Percentiles rank a stretch among this genome's conserved stretches.
Evolutionary conservation across 2,888 invertebrate species (phyloP).

Genomic region (Folsomia manolachei): DNA sequence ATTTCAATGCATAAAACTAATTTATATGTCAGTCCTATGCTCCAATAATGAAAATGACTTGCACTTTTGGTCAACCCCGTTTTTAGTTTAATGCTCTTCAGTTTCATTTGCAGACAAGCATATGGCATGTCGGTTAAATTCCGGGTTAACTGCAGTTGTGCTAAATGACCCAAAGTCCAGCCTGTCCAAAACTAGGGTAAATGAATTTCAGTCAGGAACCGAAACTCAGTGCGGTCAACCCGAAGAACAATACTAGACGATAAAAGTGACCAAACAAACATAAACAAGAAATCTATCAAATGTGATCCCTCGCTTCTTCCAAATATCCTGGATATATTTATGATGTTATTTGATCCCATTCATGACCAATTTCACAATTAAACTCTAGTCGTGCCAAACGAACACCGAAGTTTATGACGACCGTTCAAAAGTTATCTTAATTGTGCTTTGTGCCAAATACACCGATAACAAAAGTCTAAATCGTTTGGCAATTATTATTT

Average conservation of each 20-base stretch:
- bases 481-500: no score
- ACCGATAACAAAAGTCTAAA: no score
- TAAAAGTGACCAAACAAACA: not conserved
- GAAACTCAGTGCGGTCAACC: not conserved
- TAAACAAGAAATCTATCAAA: not conserved
- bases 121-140: no score
- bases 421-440: no score
- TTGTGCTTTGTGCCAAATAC: no score
- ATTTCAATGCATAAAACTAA: not conserved
- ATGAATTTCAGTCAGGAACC: not conserved
- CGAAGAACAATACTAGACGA: not conserved
- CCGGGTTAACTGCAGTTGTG: no score
- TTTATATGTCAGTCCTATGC: not conserved
- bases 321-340: no score
- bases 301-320: not conserved
- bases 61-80: not conserved
- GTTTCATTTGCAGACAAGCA: not conserved
- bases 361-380: no score
- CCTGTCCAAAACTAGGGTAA: not conserved
- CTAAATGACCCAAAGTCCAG: not conserved
- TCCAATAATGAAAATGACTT: not conserved
- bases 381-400: no score
- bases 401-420: no score
- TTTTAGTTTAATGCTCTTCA: not conserved
- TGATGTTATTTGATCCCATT: no score